Percentiles rank a stretch among this genome's conserved stretches.
phyloP scores from a whole-genome alignment of 2,888 invertebrate genomes.

The Drosophila conformis region DNA sequence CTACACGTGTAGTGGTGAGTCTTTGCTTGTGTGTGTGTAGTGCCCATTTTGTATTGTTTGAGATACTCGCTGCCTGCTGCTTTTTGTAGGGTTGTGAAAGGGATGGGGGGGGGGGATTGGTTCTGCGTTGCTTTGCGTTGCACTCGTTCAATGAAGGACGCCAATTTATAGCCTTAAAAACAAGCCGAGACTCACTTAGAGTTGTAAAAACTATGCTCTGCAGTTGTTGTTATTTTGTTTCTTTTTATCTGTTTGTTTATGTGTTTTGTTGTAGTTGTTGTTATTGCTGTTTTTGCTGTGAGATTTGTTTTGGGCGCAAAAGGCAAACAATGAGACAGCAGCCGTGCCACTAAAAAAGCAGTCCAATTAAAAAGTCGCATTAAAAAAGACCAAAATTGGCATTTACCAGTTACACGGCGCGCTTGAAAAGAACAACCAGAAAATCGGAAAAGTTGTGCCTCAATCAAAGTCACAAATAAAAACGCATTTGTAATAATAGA shows the following conservation, averaged over 20 bases:
- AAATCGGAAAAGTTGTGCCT: background rate
- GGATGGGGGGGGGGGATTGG: background rate
- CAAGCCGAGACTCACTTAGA: conserved; percentile 31
- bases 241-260: conserved; percentile 8
- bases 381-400: conserved; percentile 66
- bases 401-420: conserved; percentile 18
- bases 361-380: conserved; percentile 72
- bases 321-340: conserved; percentile 11
- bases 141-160: conserved; percentile 83
- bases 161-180: conserved; percentile 81
- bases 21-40: conserved; percentile 40
- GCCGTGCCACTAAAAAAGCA: conserved; percentile 42
- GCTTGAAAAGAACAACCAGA: background rate
- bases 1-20: conserved; percentile 48
- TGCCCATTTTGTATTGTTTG: conserved; percentile 71
- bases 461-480: background rate
- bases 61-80: conserved; percentile 18
- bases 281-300: conserved; percentile 24
- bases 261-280: conserved; percentile 9
- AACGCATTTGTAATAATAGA: background rate
- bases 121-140: conserved; percentile 36
- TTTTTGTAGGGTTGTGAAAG: background rate
- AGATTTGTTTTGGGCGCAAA: conserved; percentile 39
- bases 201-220: conserved; percentile 50
- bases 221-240: conserved; percentile 21